phyloP scores from a whole-genome alignment of 2,113 vertebrate genomes.

The Dromas ardeola region DNA sequence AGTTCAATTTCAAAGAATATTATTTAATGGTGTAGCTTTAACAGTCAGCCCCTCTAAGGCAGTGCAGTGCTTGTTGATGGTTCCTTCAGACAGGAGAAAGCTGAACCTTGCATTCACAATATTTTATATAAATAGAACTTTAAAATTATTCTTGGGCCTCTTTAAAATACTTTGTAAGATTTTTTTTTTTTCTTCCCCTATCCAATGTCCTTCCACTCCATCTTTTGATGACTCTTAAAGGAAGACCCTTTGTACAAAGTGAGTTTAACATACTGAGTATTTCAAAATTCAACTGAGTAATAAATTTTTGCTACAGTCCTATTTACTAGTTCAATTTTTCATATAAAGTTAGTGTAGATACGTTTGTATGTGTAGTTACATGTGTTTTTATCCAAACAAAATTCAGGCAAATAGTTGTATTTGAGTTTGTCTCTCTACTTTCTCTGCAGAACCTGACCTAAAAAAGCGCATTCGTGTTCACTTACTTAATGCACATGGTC shows the following conservation, averaged over 20 bases:
- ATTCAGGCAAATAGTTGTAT: not conserved
- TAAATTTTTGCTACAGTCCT: not conserved
- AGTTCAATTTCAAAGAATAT: not conserved
- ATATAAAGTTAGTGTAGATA: not conserved
- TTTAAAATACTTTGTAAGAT: not conserved
- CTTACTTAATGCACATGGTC: constrained; percentile 92
- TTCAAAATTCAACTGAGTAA: not conserved
- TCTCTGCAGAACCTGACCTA: constrained; percentile 87
- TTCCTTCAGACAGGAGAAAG: not conserved
- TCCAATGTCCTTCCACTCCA: not conserved
- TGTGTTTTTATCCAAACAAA: not conserved
- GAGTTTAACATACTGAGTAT: not conserved
- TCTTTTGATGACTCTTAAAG: not conserved
- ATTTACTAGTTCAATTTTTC: not conserved
- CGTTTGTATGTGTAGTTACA: not conserved
- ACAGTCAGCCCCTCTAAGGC: not conserved
- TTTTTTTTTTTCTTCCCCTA: not conserved
- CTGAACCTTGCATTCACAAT: not conserved
- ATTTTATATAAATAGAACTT: not conserved
- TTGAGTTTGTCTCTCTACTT: not conserved
- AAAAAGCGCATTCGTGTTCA: constrained; percentile 96
- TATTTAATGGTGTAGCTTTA: not conserved
- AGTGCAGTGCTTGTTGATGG: not conserved
- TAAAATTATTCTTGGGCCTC: not conserved
- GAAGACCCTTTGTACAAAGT: not conserved